Evolutionary conservation across 2,888 invertebrate species (phyloP), one percentile per base, ranked within the genome.

Genomic region (Mesodorylaimus sp.): DNA sequence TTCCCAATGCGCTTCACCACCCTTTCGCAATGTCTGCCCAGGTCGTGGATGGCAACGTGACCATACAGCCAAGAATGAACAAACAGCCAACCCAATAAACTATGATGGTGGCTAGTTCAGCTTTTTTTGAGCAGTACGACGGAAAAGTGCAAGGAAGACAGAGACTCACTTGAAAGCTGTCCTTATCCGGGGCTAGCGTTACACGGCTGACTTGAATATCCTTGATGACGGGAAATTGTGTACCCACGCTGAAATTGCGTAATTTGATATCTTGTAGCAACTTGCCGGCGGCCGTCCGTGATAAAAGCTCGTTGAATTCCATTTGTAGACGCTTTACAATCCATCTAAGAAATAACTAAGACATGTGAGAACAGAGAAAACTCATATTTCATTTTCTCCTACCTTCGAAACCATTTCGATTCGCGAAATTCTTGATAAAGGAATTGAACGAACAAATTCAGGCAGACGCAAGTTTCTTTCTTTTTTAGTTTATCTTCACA

Each of bases 171-270:
- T 86, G 80, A 52, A 89, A 78, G 51, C 78, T 74, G 52, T 78
- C 77, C 50, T 79, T 78, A 50, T 76, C 76, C 27, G 82, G 79
- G 64, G 84, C 81, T 57, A 88, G 72, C 61, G 83, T 79, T 1
- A 83, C 80, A 61, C 78, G 79, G 48, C 83, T 79, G 27, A 89
- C 78, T 47, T 78, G 77, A 51, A 88, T 74, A 60, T 80, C 80
- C 61, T 81, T 81, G 56, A 91, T 80, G 58, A 83, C 80, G 0
- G 91, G 91, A 66, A 89, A 87, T 66, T 86, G 83, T 36, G 80
- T 78, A n/a, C 91, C 93, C 48, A 89, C 74, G 69, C 83, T 80
- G 61, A 89, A 75, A 61, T 87, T 86, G 53, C 66, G 57, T 24
- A 69, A 61, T 62, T 83, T 78, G 47, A 86, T 79, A 82, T 83